Conservation (phyloP, 2,888 invertebrate species). For the Eristalinus aeneus region DNA sequence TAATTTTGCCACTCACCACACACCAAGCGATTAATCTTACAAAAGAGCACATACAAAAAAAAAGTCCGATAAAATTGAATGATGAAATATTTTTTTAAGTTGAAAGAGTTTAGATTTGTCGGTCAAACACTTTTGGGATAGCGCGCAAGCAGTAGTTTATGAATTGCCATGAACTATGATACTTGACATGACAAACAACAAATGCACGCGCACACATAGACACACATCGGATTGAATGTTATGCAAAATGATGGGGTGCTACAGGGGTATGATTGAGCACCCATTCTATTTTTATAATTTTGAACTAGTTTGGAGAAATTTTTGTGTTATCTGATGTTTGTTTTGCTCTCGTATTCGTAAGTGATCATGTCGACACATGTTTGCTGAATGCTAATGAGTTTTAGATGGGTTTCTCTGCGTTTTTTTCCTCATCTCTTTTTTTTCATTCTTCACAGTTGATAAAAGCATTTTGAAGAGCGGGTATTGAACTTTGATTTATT, state of each 20-base stretch:
- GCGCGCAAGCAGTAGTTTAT: neutral
- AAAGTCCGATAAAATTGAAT: conserved; percentile 12
- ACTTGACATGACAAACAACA: conserved; percentile 14
- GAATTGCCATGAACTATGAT: conserved; percentile 38
- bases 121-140: conserved; percentile 21
- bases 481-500: neutral
- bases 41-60: conserved; percentile 16
- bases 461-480: neutral
- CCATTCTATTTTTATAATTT: conserved; percentile 43
- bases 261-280: conserved; percentile 29
- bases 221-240: conserved; percentile 1
- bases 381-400: neutral
- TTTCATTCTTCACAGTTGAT: neutral
- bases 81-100: conserved; percentile 28
- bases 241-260: conserved; percentile 17
- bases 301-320: conserved; percentile 44
- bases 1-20: neutral
- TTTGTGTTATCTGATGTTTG: conserved; percentile 29
- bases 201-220: neutral
- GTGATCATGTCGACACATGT: neutral
- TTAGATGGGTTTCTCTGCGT: neutral
- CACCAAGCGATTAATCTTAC: neutral
- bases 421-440: neutral
- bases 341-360: conserved; percentile 37
- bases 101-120: conserved; percentile 22